These are phyloP conservation scores for Spongilla lacustris DNA, from an alignment of 37 sponge, comb jelly and placozoan genomes.

Conservation along the genomic window DNA sequence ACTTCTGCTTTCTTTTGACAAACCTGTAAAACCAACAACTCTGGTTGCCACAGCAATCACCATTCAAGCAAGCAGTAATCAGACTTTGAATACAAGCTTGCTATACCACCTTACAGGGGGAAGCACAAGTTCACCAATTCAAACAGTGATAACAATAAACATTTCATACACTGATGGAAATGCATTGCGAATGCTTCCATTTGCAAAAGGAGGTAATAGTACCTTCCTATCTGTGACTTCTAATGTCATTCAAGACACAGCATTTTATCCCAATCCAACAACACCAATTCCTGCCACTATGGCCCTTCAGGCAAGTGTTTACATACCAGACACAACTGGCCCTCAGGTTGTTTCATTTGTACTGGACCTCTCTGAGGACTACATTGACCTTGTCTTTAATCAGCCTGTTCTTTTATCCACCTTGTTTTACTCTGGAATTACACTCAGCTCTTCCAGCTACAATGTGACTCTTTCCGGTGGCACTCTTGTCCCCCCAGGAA, in stretches of 20 bases:
- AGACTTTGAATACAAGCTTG: conserved; percentile 11
- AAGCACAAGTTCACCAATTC: conserved; percentile 23
- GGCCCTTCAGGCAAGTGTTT: conserved; percentile 40
- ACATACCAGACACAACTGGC: conserved; percentile 58
- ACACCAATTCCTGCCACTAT: conserved; percentile 27
- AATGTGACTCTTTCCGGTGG: conserved; percentile 46
- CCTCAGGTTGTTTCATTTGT: conserved; percentile 55
- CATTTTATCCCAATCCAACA: conserved; percentile 64
- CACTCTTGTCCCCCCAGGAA: conserved; percentile 20
- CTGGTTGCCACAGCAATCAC: conserved; percentile 75
- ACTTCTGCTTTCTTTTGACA: conserved; percentile 78
- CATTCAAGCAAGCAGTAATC: conserved; percentile 67
- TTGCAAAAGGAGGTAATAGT: conserved; percentile 56
- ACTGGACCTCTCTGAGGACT: conserved; percentile 66
- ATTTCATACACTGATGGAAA: conserved; percentile 57
- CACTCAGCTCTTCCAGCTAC: conserved; percentile 18
- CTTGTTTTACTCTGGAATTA: conserved; percentile 41
- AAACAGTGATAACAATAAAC: conserved; percentile 54
- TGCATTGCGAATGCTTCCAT: conserved; percentile 57
- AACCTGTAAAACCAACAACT: conserved; percentile 76
- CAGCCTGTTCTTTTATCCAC: conserved; percentile 77
- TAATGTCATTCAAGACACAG: conserved; percentile 68
- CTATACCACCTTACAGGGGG: conserved; percentile 61
- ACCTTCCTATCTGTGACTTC: conserved; percentile 66
- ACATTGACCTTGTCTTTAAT: conserved; percentile 70